These are phyloP conservation scores for Drosophila takahashii DNA, from an alignment of 1,140 invertebrate genomes.

Conservation along the genomic window DNA sequence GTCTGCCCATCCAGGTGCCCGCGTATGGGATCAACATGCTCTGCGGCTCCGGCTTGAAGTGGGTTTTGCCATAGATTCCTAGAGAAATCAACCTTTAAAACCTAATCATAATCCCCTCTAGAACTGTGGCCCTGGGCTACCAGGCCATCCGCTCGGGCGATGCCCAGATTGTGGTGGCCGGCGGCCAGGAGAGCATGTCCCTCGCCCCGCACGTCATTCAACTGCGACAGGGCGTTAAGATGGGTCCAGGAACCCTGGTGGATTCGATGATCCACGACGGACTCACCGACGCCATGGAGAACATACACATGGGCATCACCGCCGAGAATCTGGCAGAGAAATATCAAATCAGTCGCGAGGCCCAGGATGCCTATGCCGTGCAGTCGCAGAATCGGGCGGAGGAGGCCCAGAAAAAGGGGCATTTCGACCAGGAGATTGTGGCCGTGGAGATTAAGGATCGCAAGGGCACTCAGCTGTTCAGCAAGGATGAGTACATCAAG, in stretches of 20 bases:
- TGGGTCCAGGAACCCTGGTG: slow-evolving; percentile 88
- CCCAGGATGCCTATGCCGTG: slow-evolving; percentile 91
- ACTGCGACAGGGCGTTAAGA: slow-evolving; percentile 89
- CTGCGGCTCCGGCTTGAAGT: slow-evolving; percentile 94
- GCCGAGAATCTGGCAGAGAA: slow-evolving; percentile 92
- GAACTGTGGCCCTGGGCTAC: slow-evolving; percentile 89
- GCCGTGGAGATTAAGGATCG: slow-evolving; percentile 86
- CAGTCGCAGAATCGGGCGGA: slow-evolving; percentile 90
- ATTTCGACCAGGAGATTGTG: slow-evolving; percentile 91
- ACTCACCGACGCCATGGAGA: slow-evolving; percentile 91
- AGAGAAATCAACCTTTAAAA: not conserved
- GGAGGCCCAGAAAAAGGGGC: slow-evolving; percentile 87
- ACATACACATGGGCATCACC: slow-evolving; percentile 94
- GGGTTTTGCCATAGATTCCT: slow-evolving; percentile 51
- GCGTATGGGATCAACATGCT: slow-evolving; percentile 93
- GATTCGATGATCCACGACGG: slow-evolving; percentile 93
- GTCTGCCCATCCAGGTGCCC: slow-evolving; percentile 90
- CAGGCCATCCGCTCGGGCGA: slow-evolving; percentile 90
- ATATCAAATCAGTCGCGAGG: slow-evolving; percentile 89
- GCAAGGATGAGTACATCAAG: slow-evolving; percentile 90
- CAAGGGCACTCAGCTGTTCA: slow-evolving; percentile 86
- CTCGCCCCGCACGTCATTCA: slow-evolving; percentile 90
- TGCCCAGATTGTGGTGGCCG: slow-evolving; percentile 90
- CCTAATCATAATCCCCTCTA: slow-evolving; percentile 60
- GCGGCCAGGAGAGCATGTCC: slow-evolving; percentile 95